These are phyloP conservation scores for Agrochola lychnidis DNA, from an alignment of 2,888 invertebrate species.

Conservation along the genomic window DNA sequence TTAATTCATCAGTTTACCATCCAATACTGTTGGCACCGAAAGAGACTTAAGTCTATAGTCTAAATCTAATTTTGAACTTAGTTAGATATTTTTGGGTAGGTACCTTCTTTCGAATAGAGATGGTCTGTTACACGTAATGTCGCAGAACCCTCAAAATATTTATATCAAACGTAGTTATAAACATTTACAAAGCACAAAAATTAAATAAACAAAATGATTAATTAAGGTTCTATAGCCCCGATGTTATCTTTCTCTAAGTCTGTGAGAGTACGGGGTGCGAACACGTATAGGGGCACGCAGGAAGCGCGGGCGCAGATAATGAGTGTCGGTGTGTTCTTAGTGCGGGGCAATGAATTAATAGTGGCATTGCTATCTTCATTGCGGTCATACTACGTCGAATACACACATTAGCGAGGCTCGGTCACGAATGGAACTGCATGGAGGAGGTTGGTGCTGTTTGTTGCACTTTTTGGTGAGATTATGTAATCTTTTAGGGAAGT, in stretches of 20 bases:
- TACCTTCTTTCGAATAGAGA: neutral
- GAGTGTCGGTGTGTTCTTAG: constrained; percentile 70
- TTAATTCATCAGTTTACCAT: neutral
- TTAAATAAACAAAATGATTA: constrained; percentile 31
- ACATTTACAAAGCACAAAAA: constrained; percentile 13
- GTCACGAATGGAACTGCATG: constrained; percentile 79
- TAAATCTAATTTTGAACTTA: too few species aligned
- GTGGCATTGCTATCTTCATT: constrained; percentile 86
- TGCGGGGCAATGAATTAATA: constrained; percentile 86
- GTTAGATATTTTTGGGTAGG: neutral
- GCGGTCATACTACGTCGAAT: constrained; percentile 79
- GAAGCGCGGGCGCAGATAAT: constrained; percentile 68
- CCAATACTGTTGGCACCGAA: neutral
- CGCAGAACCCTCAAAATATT: neutral
- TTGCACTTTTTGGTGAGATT: constrained; percentile 19
- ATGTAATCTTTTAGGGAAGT: neutral
- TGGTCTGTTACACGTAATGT: neutral
- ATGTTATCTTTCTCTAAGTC: constrained; percentile 46
- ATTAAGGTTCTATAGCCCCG: constrained; percentile 36
- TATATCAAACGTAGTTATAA: neutral
- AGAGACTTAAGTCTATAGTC: neutral
- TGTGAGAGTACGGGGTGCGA: constrained; percentile 65
- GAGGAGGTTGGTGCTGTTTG: constrained; percentile 36
- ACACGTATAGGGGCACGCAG: constrained; percentile 67
- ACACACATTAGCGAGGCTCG: constrained; percentile 80